A percentile compares a stretch with the other conserved stretches of the same genome.
Conservation (phyloP, 2,888 invertebrate genomes). For the Eupithecia subfuscata region DNA sequence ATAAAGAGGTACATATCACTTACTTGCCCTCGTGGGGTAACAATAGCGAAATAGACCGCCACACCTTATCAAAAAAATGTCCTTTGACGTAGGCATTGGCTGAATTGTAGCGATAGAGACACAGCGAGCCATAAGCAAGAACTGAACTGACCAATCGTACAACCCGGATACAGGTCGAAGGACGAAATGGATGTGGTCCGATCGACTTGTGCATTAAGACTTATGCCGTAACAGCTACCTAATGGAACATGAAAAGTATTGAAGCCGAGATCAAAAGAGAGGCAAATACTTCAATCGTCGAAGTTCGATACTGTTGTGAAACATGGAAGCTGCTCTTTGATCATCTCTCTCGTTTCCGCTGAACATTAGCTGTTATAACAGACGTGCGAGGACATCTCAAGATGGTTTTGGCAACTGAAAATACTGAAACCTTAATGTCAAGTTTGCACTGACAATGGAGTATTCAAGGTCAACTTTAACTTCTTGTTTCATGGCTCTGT, state of each 20-base stretch:
- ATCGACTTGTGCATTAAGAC: not conserved
- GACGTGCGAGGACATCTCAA: conserved; percentile 16
- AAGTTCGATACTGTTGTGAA: conserved; percentile 35
- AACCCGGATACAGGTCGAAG: not conserved
- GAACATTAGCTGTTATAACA: conserved; percentile 17
- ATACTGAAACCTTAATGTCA: conserved; percentile 8
- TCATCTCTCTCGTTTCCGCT: conserved; percentile 31
- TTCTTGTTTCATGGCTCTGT: not conserved
- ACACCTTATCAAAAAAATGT: not conserved
- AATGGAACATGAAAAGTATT: not conserved
- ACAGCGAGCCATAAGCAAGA: not conserved
- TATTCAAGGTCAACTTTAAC: not conserved
- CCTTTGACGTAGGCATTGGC: not conserved
- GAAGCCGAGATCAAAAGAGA: conserved; percentile 19
- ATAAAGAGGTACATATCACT: not conserved
- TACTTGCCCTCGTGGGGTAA: not conserved
- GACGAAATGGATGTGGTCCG: not conserved
- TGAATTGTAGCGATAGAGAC: not conserved
- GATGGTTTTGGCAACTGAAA: conserved; percentile 21
- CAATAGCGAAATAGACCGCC: not conserved
- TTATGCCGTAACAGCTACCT: no score
- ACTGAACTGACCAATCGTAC: not conserved
- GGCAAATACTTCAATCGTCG: conserved; percentile 29
- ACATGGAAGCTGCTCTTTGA: conserved; percentile 37
- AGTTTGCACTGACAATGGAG: not conserved